Evolutionary conservation across 2,797 vertebrate species (phyloP), one percentile per base, ranked within the genome.

Genomic region (Darevskia nairensis): DNA sequence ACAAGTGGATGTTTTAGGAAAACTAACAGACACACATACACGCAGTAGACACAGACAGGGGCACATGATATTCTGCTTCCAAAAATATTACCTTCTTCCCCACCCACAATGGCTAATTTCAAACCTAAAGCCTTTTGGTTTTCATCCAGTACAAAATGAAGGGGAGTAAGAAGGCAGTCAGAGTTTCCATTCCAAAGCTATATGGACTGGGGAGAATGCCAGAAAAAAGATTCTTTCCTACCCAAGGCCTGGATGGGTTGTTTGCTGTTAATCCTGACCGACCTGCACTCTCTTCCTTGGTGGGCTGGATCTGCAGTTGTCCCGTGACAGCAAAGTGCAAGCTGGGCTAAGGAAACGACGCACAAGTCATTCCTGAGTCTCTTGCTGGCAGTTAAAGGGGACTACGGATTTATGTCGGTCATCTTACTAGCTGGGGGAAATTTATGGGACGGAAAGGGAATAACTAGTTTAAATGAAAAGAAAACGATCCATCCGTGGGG

Each of bases 391-490:
- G 32, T 32, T 55, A 75, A 55, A 59, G 19, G 27, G 46, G 35
- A n/a, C 50, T 74, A 19, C 27, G 76, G 69, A 61, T 84, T 87
- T 80, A 87, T 21, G 39, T n/a, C 32, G 6, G 41, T 69, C 69
- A 44, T 61, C 78, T 85, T 68, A 68, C 71, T 21, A 5, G 61
- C 35, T 59, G 78, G 77, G 71, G 50, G 46, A 77, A 46, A 69
- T n/a, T 23, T 25, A 77, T 77, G 86, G 82, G 35, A 64, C 13
- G 64, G 78, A 44, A 88, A 82, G 46, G 89, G 77, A 81, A 68
- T 69, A 10, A 84, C 75, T 66, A 66, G 76, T 74, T 84, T 39
- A 39, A 81, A 55, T 55, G 69, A 59, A 80, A 84, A 84, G 69
- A 44, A 72, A 84, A 74, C 32, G 35, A 87, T 29, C 66, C 85